Base-by-base conservation (phyloP, 2,113 vertebrate species). In the Danionella cerebrum region DNA sequence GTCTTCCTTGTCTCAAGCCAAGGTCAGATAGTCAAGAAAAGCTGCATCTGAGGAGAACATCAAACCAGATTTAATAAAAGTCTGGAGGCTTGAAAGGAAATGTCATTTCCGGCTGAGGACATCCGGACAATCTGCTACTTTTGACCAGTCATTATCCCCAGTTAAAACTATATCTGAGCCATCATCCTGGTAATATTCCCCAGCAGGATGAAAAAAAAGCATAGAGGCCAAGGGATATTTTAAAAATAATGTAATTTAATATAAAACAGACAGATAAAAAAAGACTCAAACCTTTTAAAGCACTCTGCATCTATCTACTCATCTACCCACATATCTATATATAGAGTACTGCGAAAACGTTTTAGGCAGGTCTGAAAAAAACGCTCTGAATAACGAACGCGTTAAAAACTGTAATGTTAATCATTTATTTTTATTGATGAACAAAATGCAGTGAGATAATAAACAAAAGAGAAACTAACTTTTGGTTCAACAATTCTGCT, bases 111-210 rank as follows among this genome's bases (percentile, higher is more conserved):
- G 1, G 14, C 1, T 0, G 27, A 12, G 9, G 12, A 19, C 13
- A n/a, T 35, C 19, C 16, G 57, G 38, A 13, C 24, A n/a, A 42
- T 42, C 10, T 18, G n/a, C 36, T 33, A 19, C 1, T 53, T n/a
- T 12, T 24, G 14, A 53, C 50, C 9, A 16, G 50, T 29, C 22
- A 36, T 45, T 6, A 29, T 29, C n/a, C 38, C 14, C 13, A 2
- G 10, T 10, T 31, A 39, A 21, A 27, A 33, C 11, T 5, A 5
- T 57, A 64, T 80, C 75, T 71, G 0, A 8, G 39, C 70, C 71
- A 67, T 79, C 69, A 80, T 81, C 74, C 67, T 63, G n/a, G 73
- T 74, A 69, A 79, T 78, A 76, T 50, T 11, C 41, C 7, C 25
- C 68, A 72, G 14, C 24, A 76, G 70, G 51, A 44, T 29, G 33